These are phyloP conservation scores for Tachina lurida DNA, from an alignment of 2,888 invertebrate genomes.

Conservation along the genomic window DNA sequence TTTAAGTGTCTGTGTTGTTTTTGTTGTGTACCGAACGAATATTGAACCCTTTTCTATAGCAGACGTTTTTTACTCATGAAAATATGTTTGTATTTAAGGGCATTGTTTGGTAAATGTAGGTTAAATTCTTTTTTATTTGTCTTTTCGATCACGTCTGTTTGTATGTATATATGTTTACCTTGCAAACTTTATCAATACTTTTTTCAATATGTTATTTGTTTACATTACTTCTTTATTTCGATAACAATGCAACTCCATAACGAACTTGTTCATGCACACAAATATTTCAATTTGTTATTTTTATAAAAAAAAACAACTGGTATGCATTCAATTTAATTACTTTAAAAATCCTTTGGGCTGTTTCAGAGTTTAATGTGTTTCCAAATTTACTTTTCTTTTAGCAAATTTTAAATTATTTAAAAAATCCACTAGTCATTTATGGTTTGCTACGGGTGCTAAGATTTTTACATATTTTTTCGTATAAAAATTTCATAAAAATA, in stretches of 20 bases:
- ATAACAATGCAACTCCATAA: slow-evolving; percentile 25
- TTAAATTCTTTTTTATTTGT: slow-evolving; percentile 52
- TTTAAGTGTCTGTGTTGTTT: slow-evolving; percentile 14
- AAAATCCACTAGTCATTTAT: no score
- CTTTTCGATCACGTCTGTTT: no score
- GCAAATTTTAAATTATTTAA: no score
- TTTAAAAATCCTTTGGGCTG: not conserved
- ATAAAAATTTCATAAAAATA: no score
- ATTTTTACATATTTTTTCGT: no score
- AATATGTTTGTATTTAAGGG: slow-evolving; percentile 29
- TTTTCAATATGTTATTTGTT: slow-evolving; percentile 24
- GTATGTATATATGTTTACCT: not conserved
- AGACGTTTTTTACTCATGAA: slow-evolving; percentile 61
- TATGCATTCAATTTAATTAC: slow-evolving; percentile 26
- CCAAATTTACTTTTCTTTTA: not conserved
- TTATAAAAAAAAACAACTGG: not conserved
- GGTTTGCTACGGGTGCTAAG: no score
- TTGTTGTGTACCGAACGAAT: not conserved
- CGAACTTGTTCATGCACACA: not conserved
- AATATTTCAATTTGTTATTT: slow-evolving; percentile 25
- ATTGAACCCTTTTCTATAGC: slow-evolving; percentile 46
- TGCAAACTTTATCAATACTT: slow-evolving; percentile 43
- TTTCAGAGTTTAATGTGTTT: slow-evolving; percentile 9
- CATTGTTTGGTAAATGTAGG: slow-evolving; percentile 58
- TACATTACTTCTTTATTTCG: slow-evolving; percentile 22